A percentile compares a stretch with the other conserved stretches of the same genome.
Evolutionary conservation across 2,113 vertebrate species (phyloP).

Genomic region (Rhinoderma darwinii): DNA sequence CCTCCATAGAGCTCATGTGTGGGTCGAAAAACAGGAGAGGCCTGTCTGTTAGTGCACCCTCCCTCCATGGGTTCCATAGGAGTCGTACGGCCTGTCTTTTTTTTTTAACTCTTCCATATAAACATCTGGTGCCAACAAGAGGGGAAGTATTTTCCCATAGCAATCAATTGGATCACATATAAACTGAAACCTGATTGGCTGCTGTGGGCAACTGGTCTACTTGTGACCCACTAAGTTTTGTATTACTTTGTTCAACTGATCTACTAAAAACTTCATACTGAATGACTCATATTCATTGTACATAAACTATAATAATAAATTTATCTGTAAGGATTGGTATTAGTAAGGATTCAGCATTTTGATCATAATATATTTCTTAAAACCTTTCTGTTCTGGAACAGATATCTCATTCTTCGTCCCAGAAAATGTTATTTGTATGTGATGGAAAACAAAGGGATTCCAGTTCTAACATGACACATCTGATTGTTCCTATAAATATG

Average conservation of each 20-base stretch:
- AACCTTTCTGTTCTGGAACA: neutral
- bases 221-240: neutral
- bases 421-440: neutral
- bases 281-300: neutral
- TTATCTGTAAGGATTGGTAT: neutral
- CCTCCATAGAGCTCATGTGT: too few species aligned
- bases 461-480: neutral
- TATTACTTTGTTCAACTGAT: neutral
- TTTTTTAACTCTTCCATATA: too few species aligned
- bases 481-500: neutral
- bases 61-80: too few species aligned
- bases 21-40: too few species aligned
- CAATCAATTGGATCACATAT: too few species aligned
- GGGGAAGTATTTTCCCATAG: too few species aligned
- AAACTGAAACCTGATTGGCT: too few species aligned
- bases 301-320: neutral
- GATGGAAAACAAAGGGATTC: slow-evolving; percentile 9
- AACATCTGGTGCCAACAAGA: too few species aligned
- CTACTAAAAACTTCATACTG: neutral
- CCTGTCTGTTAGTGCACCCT: too few species aligned
- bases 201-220: too few species aligned
- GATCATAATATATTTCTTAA: neutral
- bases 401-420: neutral
- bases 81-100: too few species aligned
- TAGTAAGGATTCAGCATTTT: neutral